phyloP scores from a whole-genome alignment of 2,797 vertebrate genomes.

The Poeciliopsis turneri region DNA sequence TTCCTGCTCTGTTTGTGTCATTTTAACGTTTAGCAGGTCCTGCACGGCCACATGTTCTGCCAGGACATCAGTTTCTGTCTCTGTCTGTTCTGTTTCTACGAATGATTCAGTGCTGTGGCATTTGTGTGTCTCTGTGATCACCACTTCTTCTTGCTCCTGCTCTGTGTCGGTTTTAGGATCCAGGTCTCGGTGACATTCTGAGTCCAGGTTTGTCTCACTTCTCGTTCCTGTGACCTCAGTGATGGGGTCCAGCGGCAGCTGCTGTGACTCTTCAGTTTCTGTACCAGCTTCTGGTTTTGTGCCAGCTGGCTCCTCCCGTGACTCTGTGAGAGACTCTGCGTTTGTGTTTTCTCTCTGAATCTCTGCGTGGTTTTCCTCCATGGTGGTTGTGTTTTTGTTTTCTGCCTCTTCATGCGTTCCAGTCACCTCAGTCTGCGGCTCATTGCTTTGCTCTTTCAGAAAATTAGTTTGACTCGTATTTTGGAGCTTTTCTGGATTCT shows the following conservation, averaged over 20 bases:
- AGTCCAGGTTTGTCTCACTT: slow-evolving; percentile 11
- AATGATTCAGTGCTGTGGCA: slow-evolving; percentile 32
- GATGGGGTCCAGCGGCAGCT: slow-evolving; percentile 13
- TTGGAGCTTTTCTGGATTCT: not conserved
- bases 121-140: slow-evolving; percentile 24
- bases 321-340: not conserved
- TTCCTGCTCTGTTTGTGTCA: slow-evolving; percentile 3
- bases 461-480: not conserved
- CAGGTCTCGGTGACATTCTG: slow-evolving; percentile 18
- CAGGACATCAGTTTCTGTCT: slow-evolving; percentile 23
- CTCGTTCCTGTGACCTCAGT: slow-evolving; percentile 15
- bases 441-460: slow-evolving; percentile 6
- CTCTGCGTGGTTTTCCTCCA: slow-evolving; percentile 26
- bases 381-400: slow-evolving; percentile 5
- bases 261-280: slow-evolving; percentile 38
- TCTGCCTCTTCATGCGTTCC: slow-evolving; percentile 29
- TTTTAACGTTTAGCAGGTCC: slow-evolving; percentile 19
- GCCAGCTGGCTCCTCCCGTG: slow-evolving; percentile 20
- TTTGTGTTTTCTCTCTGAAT: slow-evolving; percentile 18
- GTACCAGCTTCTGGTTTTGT: slow-evolving; percentile 24
- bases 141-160: slow-evolving; percentile 24
- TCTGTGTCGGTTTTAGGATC: slow-evolving; percentile 11
- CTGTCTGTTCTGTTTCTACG: slow-evolving; percentile 26
- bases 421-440: slow-evolving; percentile 30
- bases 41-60: not conserved